These are phyloP conservation scores for Campylorhamphus procurvoides DNA, from an alignment of 2,113 vertebrate species.

Conservation along the genomic window DNA sequence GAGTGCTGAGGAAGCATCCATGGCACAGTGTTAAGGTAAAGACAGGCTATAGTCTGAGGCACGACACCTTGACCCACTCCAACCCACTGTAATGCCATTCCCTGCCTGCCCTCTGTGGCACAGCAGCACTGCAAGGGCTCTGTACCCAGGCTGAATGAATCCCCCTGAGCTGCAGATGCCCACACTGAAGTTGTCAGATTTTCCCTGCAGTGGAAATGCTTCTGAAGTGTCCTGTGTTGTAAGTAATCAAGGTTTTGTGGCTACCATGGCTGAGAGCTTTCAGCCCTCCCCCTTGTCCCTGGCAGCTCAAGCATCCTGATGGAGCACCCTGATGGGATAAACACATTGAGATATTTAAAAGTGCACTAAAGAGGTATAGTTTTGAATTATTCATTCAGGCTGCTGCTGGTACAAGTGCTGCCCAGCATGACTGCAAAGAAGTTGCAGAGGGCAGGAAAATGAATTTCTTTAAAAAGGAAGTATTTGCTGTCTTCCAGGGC, in stretches of 20 bases:
- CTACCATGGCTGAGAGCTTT: neutral
- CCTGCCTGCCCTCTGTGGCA: neutral
- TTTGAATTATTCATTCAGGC: neutral
- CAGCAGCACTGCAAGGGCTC: neutral
- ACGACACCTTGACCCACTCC: neutral
- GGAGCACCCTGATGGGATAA: neutral
- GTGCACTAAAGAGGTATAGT: neutral
- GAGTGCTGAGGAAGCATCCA: neutral
- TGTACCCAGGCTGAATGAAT: neutral
- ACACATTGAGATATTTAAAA: neutral
- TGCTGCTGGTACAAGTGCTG: neutral
- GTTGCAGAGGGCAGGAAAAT: neutral
- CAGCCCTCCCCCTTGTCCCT: neutral
- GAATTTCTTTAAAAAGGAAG: neutral
- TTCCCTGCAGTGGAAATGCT: neutral
- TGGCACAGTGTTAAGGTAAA: neutral
- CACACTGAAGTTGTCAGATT: neutral
- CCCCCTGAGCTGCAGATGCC: neutral
- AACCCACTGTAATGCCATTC: neutral
- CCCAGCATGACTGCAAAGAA: neutral
- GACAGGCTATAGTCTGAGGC: neutral
- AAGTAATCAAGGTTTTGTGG: neutral
- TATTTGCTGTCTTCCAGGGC: neutral
- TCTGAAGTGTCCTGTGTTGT: neutral
- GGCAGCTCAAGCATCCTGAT: neutral